Evolutionary conservation across 1,140 invertebrate genomes (phyloP), one percentile per base, ranked within the genome.

Genomic region (Arctopsyche grandis): DNA sequence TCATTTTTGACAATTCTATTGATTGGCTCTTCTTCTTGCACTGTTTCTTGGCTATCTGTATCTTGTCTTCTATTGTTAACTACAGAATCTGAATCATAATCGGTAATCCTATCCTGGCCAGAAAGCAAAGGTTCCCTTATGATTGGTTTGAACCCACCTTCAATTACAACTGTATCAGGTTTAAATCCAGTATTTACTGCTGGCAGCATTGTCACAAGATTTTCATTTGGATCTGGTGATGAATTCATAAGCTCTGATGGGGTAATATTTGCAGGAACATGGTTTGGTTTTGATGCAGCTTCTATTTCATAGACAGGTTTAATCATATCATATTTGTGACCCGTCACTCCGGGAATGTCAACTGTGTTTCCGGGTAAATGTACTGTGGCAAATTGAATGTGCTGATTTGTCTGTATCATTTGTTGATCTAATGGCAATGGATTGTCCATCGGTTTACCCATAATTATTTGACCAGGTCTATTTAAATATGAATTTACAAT

Each of bases 111-210:
- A 46, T 91, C 88, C 82, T 91, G 86, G 29, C 86, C 86, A 7
- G 86, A 85, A 85, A 89, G 88, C 70, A 89, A 81, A 24, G 87
- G 87, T 85, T 90, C 91, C 16, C 89, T 88, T n/a, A 94, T 90
- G 16, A 96, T 95, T 0, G 95, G 94, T 77, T 92, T 94, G 83
- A 96, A 96, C 0, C 94, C 94, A 71, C 93, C 91, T 86, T 96
- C 94, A 43, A 95, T 92, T 0, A 95, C 92, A 14, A 96, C 92
- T 0, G 93, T 93, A 77, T 92, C 91, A 0, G 94, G 94, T 84
- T 94, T 91, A 83, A 96, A 96, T 0, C 94, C 94, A 3, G 91
- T 93, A 83, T 94, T 94, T 0, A 91, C 86, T 0, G 91, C 90
- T 10, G 90, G 89, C 60, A 80, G 73, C 69, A 88, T 78, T 0